Base-by-base conservation (phyloP, 2,797 vertebrate species). In the Argentina silus region DNA sequence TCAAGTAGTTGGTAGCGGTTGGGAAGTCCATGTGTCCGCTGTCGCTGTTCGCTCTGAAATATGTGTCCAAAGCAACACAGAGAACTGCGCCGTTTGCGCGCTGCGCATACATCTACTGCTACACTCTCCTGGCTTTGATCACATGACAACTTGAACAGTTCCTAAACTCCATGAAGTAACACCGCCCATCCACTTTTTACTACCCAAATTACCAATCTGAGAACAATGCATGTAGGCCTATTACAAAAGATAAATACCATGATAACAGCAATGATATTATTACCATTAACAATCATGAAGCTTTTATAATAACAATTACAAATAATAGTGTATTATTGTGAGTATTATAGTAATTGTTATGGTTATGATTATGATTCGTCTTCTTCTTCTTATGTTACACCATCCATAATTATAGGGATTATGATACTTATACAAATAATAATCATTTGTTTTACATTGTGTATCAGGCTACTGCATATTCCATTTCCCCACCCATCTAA, bases 121-220 rank as follows among this genome's bases (percentile, higher is more conserved):
- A 43, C 56, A 57, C 79, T 47, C 57, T 23, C 60, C 61, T 75
- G 47, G 55, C 73, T 68, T 23, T 47, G 83, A 70, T 89, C 89
- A 92, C 88, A 67, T 68, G 69, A 61, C 53, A 11, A 27, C 66
- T 73, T 63, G 85, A 78, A 82, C 76, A 55, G 15, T 75, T 60
- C 61, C 19, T 17, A 17, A 47, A 47, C 45, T 15, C 59, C 0
- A 42, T 2, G 10, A 60, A 36, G 10, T 69, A 36, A 63, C 48
- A 67, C 74, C 68, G 60, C 73, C 73, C 65, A 72, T 60, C 3
- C 12, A 60, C 21, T 57, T 36, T 36, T 36, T 36, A 36, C 27
- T 36, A 36, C 27, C 27, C 27, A 36, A 36, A 36, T 1, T 36
- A 36, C 27, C 27, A 36, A 36, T 36, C 27, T 36, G 27, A 36